Evolutionary conservation across 2,797 vertebrate species (phyloP), one percentile per base, ranked within the genome.

Genomic region (Loriculus beryllinus): DNA sequence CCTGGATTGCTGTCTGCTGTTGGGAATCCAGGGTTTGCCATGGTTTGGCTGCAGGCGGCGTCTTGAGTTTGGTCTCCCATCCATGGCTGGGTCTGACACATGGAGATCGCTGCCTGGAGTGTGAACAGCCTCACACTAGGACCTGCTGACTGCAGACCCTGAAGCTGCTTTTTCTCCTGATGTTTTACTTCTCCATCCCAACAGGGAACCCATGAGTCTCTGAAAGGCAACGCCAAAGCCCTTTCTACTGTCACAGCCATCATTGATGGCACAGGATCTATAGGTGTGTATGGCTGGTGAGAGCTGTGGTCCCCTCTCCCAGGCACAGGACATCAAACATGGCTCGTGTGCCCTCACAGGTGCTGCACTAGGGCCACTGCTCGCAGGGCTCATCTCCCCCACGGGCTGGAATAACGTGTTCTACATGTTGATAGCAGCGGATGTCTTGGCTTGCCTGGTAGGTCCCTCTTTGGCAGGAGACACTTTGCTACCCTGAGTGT

Each of bases 341-440:
- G 22, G 29, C n/a, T 80, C 8, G 0, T 47, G 63, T 39, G 7
- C 7, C 35, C 79, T 42, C 0, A 2, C 93, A 99, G 99, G 99
- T 35, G 99, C 99, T 1, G 99, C 99, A 0, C 77, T 99, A 43
- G 99, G 99, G 14, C 99, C 99, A 9, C 97, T 99, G 83, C 95
- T 99, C 1, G 99, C 99, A 0, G 99, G 99, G 2, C 40, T 99
- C 71, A 99, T 99, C 79, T 99, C 99, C 18, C 98, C 98, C 40
- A 98, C 97, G 0, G 98, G 99, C 82, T 99, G 99, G 99, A 99
- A 99, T 91, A 99, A 99, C 0, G 99, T 99, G 68, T 99, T 99
- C 97, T 99, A 99, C 97, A 99, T 99, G 99, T 95, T 99, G 77
- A 99, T 99, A 82, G 94, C 97, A 5, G 98, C 99, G 0, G 99